Conservation (phyloP, 2,888 invertebrate genomes). For the Sesia bembeciformis region DNA sequence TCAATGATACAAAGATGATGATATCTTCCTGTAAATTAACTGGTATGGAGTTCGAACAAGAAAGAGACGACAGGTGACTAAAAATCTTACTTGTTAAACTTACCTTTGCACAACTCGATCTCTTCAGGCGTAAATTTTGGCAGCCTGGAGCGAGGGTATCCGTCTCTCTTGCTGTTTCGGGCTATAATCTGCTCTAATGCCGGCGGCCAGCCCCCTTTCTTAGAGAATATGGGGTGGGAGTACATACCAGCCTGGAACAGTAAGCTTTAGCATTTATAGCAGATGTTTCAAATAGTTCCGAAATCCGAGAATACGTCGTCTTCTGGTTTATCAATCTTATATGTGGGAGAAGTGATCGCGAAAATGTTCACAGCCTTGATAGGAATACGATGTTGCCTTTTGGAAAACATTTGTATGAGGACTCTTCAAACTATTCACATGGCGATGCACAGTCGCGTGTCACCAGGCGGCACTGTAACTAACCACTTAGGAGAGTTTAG, state of each 20-base stretch:
- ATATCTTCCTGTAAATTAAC: no score
- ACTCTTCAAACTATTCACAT: neutral
- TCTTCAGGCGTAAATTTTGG: constrained; percentile 55
- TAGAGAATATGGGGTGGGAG: constrained; percentile 49
- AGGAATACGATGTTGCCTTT: no score
- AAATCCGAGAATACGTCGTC: no score
- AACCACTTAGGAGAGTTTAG: no score
- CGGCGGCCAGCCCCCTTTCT: constrained; percentile 65
- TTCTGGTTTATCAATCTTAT: no score
- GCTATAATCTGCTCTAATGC: constrained; percentile 46
- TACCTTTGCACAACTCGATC: constrained; percentile 59
- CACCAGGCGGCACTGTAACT: no score
- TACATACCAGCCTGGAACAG: neutral
- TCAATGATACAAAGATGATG: no score
- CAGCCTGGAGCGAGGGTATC: constrained; percentile 45
- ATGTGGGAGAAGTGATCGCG: no score
- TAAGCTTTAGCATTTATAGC: neutral
- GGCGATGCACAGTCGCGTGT: neutral
- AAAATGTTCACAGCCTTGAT: no score
- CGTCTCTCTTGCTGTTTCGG: constrained; percentile 44
- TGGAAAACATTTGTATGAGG: neutral
- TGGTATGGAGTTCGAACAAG: no score
- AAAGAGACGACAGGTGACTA: no score
- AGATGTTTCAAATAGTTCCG: no score
- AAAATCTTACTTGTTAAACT: neutral